These are phyloP conservation scores for Isichthys henryi DNA, from an alignment of 2,113 vertebrate genomes.

Conservation along the genomic window DNA sequence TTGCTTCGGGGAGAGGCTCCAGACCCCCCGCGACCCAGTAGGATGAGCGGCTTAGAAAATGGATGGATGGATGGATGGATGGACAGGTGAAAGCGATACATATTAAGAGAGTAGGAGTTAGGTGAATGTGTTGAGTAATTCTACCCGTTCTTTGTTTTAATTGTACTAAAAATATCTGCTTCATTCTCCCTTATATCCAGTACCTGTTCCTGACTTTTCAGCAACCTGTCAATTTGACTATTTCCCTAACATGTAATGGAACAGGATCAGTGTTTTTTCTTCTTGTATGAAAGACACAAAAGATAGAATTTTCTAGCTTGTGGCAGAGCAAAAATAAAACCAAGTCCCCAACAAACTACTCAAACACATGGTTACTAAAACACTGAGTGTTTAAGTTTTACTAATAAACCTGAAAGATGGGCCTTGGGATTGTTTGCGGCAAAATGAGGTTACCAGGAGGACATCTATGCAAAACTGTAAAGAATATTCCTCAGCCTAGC, in stretches of 20 bases:
- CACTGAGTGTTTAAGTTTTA: background rate
- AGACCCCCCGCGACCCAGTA: too few relatives aligned
- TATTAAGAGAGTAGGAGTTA: background rate
- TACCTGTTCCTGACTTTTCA: background rate
- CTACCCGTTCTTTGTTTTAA: background rate
- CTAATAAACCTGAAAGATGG: background rate
- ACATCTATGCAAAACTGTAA: background rate
- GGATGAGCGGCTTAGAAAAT: too few relatives aligned
- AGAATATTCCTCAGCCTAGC: background rate
- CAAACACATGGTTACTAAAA: background rate
- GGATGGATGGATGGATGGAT: too few relatives aligned
- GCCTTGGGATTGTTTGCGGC: background rate
- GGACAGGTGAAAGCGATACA: too few relatives aligned
- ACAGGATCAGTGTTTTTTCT: background rate
- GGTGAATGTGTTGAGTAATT: background rate
- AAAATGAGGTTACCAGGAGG: background rate
- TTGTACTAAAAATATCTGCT: background rate
- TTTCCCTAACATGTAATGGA: background rate
- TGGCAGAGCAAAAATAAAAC: background rate
- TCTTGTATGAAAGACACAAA: background rate
- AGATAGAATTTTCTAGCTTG: background rate
- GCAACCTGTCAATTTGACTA: background rate
- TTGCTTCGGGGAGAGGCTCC: too few relatives aligned
- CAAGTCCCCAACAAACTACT: background rate
- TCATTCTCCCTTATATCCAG: background rate